These are phyloP conservation scores for Plagiodera versicolora DNA, from an alignment of 2,888 invertebrate species.

Conservation along the genomic window DNA sequence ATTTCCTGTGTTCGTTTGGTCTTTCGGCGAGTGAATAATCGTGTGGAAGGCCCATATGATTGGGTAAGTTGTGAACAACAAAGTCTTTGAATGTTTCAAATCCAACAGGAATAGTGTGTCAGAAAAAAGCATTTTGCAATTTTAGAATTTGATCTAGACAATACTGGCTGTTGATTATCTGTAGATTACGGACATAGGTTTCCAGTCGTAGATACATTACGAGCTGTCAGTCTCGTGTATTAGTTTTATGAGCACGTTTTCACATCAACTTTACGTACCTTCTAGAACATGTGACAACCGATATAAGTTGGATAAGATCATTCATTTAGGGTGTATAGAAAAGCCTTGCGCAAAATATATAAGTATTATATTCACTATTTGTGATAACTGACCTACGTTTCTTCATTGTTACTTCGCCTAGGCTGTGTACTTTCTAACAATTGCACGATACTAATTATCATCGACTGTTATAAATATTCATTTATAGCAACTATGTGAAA, in stretches of 20 bases:
- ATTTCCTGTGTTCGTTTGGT: conserved; percentile 34
- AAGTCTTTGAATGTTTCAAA: conserved; percentile 24
- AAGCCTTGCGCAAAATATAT: no score
- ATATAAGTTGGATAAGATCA: no score
- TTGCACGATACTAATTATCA: no score
- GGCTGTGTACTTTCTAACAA: no score
- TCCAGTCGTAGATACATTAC: not conserved
- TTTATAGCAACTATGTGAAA: no score
- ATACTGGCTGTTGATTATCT: not conserved
- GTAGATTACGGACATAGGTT: not conserved
- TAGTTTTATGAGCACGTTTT: not conserved
- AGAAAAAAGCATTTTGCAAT: not conserved
- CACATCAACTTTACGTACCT: no score
- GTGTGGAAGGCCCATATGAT: conserved; percentile 40
- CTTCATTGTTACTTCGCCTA: no score
- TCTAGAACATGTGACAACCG: no score
- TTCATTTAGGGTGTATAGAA: no score
- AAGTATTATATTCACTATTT: no score
- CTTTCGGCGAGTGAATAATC: conserved; percentile 28
- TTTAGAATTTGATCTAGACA: conserved; percentile 11
- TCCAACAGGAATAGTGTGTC: conserved; percentile 7
- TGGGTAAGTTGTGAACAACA: conserved; percentile 40
- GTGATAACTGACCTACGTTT: no score
- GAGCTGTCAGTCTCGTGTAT: not conserved
- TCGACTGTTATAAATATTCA: no score